Evolutionary conservation across 1,140 invertebrate species (phyloP), one percentile per base, ranked within the genome.

Genomic region (Aethina tumida): DNA sequence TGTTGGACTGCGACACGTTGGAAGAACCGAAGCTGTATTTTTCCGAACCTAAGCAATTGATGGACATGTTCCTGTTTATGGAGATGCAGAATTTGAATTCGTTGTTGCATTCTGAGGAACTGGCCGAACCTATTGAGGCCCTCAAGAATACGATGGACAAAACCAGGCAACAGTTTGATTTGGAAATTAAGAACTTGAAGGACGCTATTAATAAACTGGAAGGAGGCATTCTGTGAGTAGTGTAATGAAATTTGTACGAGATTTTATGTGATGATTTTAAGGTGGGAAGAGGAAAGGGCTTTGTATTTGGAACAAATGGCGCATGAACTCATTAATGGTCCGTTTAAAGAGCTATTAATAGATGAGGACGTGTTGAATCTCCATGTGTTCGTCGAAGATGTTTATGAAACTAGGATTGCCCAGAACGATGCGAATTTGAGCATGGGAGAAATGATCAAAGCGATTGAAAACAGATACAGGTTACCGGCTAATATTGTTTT

Each of bases 1-100:
- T 66, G 34, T 47, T 63, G 21, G 67, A 69, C 28, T 52, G 67
- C n/a, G 57, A 39, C 4, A 50, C 60, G 6, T 55, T 64, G 4
- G 52, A 62, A 10, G 45, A 63, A 6, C 64, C 71, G 4, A 47
- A 62, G 20, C 50, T 80, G 7, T 76, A 71, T 49, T 78, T 80
- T 48, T 57, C 68, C 22, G 63, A 69, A 22, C 69, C 75, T 2
- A 52, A 61, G 3, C 69, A 79, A 36, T 49, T 80, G 5, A 43
- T 71, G 3, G 52, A 58, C 5, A 64, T 71, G 8, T 77, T 81
- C 46, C 52, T 58, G 35, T 62, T 65, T 21, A 67, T 79, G 30
- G 75, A 76, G 49, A 62, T 71, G 36, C 75, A 79, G 54, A 78
- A 79, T 59, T 57, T 79, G 7, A 76, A 75, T 49, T 74, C 71